Conservation (phyloP, 2,888 invertebrate species). For the Lochmaea capreae region DNA sequence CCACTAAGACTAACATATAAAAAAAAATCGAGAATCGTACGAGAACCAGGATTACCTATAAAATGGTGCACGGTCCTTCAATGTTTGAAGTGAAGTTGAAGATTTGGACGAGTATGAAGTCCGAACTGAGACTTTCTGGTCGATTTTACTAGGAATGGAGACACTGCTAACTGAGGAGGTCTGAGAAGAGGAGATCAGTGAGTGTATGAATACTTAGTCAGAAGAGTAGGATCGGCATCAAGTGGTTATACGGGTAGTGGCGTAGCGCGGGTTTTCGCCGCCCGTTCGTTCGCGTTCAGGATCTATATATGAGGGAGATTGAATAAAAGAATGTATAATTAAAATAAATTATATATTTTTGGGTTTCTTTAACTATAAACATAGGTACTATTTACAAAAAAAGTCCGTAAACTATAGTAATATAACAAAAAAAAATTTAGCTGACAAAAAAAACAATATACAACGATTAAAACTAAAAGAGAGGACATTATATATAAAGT, state of each 20-base stretch:
- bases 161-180: too few species aligned
- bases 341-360: conserved; percentile 33
- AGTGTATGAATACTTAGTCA: too few species aligned
- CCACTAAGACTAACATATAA: too few species aligned
- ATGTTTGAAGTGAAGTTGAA: too few species aligned
- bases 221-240: neutral
- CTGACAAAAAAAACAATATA: conserved; percentile 37
- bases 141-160: too few species aligned
- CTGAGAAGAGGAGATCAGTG: too few species aligned
- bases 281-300: neutral
- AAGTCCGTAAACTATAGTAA: conserved; percentile 35
- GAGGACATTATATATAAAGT: conserved; percentile 37
- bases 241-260: too few species aligned
- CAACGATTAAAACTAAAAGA: conserved; percentile 35
- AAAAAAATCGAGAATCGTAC: too few species aligned
- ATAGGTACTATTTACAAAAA: conserved; percentile 38
- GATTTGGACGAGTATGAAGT: too few species aligned
- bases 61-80: too few species aligned
- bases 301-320: neutral
- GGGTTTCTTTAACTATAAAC: conserved; percentile 19
- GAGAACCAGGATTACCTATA: too few species aligned
- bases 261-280: neutral
- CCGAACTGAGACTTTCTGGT: too few species aligned
- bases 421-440: conserved; percentile 43
- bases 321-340: conserved; percentile 3